These are phyloP conservation scores for Botia kubotai DNA, from an alignment of 2,797 vertebrate genomes.

Conservation along the genomic window DNA sequence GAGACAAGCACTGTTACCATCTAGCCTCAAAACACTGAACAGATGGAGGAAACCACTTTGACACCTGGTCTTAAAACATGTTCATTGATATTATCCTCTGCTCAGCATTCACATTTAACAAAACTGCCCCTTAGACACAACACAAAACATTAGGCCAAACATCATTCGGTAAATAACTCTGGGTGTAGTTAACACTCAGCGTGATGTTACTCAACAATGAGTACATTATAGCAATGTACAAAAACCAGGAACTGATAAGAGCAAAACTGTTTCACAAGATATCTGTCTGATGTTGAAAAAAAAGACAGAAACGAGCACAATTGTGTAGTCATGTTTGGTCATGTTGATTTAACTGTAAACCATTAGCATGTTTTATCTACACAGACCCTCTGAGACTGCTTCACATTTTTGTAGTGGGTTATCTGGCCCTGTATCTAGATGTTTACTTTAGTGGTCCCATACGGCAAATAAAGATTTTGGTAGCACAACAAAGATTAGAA, in stretches of 20 bases:
- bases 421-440: background rate
- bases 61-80: background rate
- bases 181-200: background rate
- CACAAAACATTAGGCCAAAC: slow-evolving; percentile 6
- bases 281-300: background rate
- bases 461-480: background rate
- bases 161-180: background rate
- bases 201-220: slow-evolving; percentile 7
- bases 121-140: slow-evolving; percentile 1
- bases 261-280: slow-evolving; percentile 15
- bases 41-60: slow-evolving; percentile 15
- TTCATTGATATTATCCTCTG: background rate
- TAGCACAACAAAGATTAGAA: background rate
- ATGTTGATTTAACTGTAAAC: slow-evolving; percentile 12
- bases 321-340: background rate
- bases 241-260: slow-evolving; percentile 23
- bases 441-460: background rate
- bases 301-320: slow-evolving; percentile 8
- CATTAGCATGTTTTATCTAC: slow-evolving; percentile 7
- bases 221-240: background rate
- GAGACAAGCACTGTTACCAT: background rate
- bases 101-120: slow-evolving; percentile 2
- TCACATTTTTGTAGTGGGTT: slow-evolving; percentile 4
- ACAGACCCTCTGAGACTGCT: background rate
- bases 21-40: background rate